Conservation (phyloP, 2,888 invertebrate genomes). For the Amblyjoppa proteus region DNA sequence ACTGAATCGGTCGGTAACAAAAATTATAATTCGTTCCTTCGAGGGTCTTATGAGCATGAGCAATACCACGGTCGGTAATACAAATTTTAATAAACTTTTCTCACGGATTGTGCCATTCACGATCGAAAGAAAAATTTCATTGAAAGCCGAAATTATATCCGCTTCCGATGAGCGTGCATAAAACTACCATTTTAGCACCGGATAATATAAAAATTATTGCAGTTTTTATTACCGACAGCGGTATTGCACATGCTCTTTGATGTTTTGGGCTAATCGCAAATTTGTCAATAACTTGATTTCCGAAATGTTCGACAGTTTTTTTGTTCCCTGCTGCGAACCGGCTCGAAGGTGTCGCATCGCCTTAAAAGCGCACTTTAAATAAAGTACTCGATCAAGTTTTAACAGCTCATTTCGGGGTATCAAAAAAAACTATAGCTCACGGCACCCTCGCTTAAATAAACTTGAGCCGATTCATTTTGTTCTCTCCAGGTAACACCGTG, state of each 20-base stretch:
- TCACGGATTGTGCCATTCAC: too few species aligned
- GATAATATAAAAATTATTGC: too few species aligned
- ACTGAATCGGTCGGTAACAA: background rate
- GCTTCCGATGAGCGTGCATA: background rate
- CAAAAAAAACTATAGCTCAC: background rate
- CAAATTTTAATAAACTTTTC: too few species aligned
- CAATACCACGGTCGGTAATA: too few species aligned
- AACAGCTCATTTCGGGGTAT: background rate
- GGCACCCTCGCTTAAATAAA: conserved; percentile 30
- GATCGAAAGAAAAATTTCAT: too few species aligned
- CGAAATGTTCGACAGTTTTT: background rate
- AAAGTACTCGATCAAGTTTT: background rate
- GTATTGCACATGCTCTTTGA: too few species aligned
- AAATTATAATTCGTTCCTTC: background rate
- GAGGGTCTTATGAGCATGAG: too few species aligned
- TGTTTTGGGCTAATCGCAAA: too few species aligned
- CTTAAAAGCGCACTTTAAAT: background rate
- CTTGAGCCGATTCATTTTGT: conserved; percentile 48
- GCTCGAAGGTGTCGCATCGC: background rate
- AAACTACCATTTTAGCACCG: too few species aligned
- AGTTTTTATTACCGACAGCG: too few species aligned
- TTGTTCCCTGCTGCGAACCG: background rate
- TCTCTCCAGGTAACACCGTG: conserved; percentile 58
- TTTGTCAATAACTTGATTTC: too few species aligned
- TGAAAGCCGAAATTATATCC: background rate